Evolutionary conservation across 2,113 vertebrate species (phyloP).

Genomic region (Tichodroma muraria): DNA sequence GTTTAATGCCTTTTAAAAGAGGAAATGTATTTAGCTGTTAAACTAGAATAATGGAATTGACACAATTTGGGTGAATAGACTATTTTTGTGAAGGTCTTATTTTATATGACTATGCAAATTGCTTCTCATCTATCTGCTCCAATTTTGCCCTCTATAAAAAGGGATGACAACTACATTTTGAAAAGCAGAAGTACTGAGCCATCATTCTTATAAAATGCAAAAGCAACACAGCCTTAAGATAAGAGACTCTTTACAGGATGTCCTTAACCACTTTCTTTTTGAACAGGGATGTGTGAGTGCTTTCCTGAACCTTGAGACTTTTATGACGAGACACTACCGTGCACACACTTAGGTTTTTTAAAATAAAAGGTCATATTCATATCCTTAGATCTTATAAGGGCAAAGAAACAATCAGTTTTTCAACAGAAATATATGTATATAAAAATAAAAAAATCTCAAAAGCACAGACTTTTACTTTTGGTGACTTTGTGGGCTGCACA

Average conservation of each 20-base stretch:
- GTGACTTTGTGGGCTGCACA: not conserved
- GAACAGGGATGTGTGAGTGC: not conserved
- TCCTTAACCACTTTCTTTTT: not conserved
- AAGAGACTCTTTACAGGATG: not conserved
- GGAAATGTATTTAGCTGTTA: not conserved
- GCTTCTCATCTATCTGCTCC: not conserved
- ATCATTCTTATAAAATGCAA: not conserved
- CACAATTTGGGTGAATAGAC: not conserved
- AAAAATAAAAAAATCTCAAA: not conserved
- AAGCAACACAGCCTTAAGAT: not conserved
- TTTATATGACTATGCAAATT: not conserved
- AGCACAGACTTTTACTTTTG: not conserved
- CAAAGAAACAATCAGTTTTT: not conserved
- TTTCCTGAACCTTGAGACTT: not conserved
- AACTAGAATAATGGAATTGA: not conserved
- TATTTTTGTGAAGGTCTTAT: not conserved
- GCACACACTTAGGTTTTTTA: not conserved
- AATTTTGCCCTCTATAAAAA: not conserved
- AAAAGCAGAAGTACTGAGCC: not conserved
- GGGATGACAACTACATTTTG: not conserved
- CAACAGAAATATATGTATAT: not conserved
- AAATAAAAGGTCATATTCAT: not conserved
- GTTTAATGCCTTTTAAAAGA: not conserved
- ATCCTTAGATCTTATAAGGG: not conserved
- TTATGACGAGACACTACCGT: not conserved